phyloP scores from a whole-genome alignment of 2,797 vertebrate genomes.

The Holocentrus rufus region DNA sequence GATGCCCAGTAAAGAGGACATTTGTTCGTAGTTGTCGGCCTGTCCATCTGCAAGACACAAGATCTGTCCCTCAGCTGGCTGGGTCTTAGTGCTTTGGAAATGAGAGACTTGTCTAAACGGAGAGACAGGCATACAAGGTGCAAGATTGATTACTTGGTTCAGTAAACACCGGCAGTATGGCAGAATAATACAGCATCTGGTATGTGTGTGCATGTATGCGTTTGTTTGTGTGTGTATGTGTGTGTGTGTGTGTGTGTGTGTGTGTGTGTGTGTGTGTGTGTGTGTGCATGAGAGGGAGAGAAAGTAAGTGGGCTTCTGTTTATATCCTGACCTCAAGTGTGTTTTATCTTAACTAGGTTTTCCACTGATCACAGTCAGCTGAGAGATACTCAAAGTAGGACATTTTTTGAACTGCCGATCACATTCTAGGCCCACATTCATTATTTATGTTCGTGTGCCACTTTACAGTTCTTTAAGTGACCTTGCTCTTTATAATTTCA shows the following conservation, averaged over 20 bases:
- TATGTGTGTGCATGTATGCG: not conserved
- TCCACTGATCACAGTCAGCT: too few relatives aligned
- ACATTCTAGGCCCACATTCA: too few relatives aligned
- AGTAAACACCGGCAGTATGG: conserved; percentile 43
- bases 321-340: not conserved
- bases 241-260: too few relatives aligned
- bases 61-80: not conserved
- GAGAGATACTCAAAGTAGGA: too few relatives aligned
- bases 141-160: conserved; percentile 32
- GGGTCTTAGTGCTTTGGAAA: conserved; percentile 3
- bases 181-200: conserved; percentile 47
- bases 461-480: too few relatives aligned
- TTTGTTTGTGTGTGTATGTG: not conserved
- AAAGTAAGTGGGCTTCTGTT: not conserved
- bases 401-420: too few relatives aligned
- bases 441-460: too few relatives aligned
- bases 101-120: conserved; percentile 17
- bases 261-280: not conserved
- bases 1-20: not conserved
- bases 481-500: too few relatives aligned
- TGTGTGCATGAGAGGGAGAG: not conserved
- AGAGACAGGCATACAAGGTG: not conserved
- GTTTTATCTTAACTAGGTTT: too few relatives aligned
- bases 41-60: not conserved
- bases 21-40: conserved; percentile 25